These are phyloP conservation scores for Pelodiscus sinensis DNA, from an alignment of 2,113 vertebrate species.

Conservation along the genomic window DNA sequence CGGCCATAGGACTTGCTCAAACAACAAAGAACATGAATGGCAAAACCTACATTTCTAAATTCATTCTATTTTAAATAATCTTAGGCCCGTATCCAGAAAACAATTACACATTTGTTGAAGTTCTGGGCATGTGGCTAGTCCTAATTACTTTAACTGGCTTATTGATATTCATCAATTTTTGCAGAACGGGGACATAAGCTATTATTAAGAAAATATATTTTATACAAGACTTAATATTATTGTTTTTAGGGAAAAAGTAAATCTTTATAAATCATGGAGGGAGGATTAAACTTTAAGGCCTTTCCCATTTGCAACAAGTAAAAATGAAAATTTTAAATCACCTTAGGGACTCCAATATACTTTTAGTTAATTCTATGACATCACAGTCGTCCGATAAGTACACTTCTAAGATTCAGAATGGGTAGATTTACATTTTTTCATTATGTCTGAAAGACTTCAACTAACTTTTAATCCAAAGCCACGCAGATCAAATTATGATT, in stretches of 20 bases:
- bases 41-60: background rate
- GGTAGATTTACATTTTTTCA: background rate
- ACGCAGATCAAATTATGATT: background rate
- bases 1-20: background rate
- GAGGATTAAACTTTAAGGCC: background rate
- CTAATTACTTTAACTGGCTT: background rate
- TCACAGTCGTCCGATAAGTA: background rate
- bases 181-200: conserved; percentile 24
- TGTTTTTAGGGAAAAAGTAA: background rate
- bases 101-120: background rate
- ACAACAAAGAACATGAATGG: background rate
- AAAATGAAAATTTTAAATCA: background rate
- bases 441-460: background rate
- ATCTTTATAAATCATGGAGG: background rate
- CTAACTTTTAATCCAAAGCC: background rate
- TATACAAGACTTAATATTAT: conserved; percentile 26
- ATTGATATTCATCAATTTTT: background rate
- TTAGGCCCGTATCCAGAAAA: conserved; percentile 15
- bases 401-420: background rate
- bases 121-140: background rate
- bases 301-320: background rate
- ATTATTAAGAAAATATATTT: conserved; percentile 30
- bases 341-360: background rate
- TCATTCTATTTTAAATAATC: background rate
- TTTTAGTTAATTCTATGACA: background rate